Conservation (phyloP, 2,797 vertebrate species). For the Ctenosaura bakeri region DNA sequence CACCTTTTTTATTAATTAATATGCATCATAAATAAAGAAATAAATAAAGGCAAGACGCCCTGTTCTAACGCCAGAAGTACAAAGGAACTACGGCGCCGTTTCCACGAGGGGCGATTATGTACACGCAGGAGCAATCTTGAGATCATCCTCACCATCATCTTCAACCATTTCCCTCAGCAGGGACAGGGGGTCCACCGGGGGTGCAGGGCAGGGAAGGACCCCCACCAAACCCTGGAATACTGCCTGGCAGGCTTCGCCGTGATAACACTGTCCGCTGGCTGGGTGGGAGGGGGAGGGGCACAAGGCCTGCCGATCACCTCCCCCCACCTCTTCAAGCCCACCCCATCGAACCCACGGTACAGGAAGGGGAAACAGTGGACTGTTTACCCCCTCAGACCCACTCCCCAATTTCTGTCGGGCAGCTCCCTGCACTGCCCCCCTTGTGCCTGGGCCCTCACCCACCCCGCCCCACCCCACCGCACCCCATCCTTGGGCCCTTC, state of each 20-base stretch:
- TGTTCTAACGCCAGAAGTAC: conserved; percentile 70
- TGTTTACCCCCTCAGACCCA: background rate
- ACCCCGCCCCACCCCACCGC: background rate
- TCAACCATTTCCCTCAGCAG: conserved; percentile 34
- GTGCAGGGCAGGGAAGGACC: too few species aligned
- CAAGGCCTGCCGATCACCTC: background rate
- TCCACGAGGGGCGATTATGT: conserved; percentile 63
- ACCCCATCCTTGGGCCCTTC: background rate
- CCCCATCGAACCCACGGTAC: conserved; percentile 45
- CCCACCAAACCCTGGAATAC: conserved; percentile 48
- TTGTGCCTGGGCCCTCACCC: too few species aligned
- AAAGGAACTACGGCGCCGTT: conserved; percentile 70
- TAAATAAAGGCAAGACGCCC: conserved; percentile 82
- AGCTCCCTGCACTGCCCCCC: background rate
- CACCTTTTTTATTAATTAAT: conserved; percentile 91
- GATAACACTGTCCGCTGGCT: conserved; percentile 63
- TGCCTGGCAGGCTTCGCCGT: conserved; percentile 53
- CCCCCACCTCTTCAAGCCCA: background rate
- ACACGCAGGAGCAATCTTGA: conserved; percentile 70
- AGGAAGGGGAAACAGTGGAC: conserved; percentile 34
- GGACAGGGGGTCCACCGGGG: conserved; percentile 31
- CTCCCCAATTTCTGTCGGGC: background rate
- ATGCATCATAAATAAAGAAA: conserved; percentile 89
- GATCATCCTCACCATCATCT: conserved; percentile 31
- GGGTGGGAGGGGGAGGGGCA: background rate